A percentile compares a stretch with the other conserved stretches of the same genome.
Evolutionary conservation across 2,888 invertebrate genomes (phyloP).

Genomic region (Pterostichus madidus): DNA sequence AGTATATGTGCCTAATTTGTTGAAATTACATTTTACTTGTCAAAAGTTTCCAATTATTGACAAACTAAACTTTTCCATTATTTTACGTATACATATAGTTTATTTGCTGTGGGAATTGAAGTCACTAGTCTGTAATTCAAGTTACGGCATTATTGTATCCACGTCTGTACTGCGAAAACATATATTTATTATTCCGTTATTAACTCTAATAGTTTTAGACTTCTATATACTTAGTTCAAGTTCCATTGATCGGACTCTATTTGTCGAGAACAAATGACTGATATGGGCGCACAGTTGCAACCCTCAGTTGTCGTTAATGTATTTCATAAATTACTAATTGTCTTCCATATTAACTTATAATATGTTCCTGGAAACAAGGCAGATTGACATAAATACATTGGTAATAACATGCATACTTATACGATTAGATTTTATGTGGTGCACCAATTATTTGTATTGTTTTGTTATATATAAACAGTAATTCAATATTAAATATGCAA

Average conservation of each 20-base stretch:
- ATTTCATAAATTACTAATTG: conserved; percentile 45
- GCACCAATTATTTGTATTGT: neutral
- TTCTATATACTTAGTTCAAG: conserved; percentile 12
- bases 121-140: neutral
- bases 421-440: neutral
- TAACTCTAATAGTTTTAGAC: conserved; percentile 20
- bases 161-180: neutral
- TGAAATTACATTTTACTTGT: too few species aligned
- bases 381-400: conserved; percentile 10
- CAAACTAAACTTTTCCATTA: conserved; percentile 1
- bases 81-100: neutral
- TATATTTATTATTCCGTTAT: neutral
- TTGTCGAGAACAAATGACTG: conserved; percentile 18
- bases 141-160: conserved; percentile 11
- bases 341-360: conserved; percentile 38
- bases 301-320: conserved; percentile 19
- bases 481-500: conserved; percentile 7
- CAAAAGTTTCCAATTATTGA: neutral
- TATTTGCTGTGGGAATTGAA: neutral
- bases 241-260: conserved; percentile 4
- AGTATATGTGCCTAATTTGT: too few species aligned
- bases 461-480: neutral
- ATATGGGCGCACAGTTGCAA: neutral
- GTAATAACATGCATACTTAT: conserved; percentile 2
- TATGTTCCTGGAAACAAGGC: conserved; percentile 2